These are phyloP conservation scores for Todiramphus chloris DNA, from an alignment of 2,113 vertebrate species.

Conservation along the genomic window DNA sequence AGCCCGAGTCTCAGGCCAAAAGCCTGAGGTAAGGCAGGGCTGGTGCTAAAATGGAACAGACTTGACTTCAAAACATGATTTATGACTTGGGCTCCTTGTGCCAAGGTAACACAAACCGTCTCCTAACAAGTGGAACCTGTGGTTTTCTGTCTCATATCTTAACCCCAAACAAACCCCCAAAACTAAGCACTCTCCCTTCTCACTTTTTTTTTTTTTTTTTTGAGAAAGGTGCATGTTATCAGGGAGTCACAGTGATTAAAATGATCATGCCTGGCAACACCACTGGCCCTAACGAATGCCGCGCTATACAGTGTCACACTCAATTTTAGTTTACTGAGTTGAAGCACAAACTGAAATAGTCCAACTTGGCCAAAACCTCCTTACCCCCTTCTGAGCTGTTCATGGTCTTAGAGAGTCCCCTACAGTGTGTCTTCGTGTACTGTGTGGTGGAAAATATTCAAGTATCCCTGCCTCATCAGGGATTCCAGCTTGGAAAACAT, in stretches of 20 bases:
- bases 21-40: slow-evolving; percentile 25
- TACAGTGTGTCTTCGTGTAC: background rate
- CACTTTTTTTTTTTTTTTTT: background rate
- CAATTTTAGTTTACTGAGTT: background rate
- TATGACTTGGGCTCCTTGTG: background rate
- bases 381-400: background rate
- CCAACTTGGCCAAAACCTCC: background rate
- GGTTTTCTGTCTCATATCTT: background rate
- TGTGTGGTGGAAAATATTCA: background rate
- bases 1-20: background rate
- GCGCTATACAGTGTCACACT: background rate
- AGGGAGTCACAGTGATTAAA: background rate
- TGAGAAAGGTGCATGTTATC: background rate
- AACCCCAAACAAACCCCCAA: background rate
- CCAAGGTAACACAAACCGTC: background rate
- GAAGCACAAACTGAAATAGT: background rate
- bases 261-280: background rate
- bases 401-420: background rate
- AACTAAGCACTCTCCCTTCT: background rate
- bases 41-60: background rate
- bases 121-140: background rate
- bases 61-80: slow-evolving; percentile 18
- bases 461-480: background rate
- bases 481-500: background rate
- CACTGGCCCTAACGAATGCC: background rate